These are phyloP conservation scores for Microcebus tavaratra DNA, from an alignment of 2,113 vertebrate species.

Conservation along the genomic window DNA sequence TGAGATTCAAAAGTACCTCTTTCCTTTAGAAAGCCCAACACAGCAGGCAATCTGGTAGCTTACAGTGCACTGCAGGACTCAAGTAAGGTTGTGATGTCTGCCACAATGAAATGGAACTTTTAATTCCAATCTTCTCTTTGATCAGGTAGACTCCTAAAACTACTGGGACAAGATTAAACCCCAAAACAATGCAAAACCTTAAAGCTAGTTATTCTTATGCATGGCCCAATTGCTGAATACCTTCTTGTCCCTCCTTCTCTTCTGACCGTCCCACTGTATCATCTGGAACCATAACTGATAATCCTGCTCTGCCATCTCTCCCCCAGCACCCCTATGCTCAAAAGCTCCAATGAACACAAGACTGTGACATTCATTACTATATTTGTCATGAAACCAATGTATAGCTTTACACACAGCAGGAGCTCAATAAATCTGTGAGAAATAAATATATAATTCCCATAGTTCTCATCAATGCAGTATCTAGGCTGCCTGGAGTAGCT, in stretches of 20 bases:
- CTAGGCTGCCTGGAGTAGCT: slow-evolving; percentile 61
- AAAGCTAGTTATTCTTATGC: not conserved
- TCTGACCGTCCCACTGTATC: not conserved
- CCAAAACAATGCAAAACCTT: not conserved
- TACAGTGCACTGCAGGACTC: not conserved
- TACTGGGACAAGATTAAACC: not conserved
- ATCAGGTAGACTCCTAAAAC: not conserved
- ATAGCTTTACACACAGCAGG: slow-evolving; percentile 25
- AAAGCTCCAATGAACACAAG: not conserved
- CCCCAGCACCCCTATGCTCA: not conserved
- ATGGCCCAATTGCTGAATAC: not conserved
- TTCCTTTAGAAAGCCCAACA: not conserved
- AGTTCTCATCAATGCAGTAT: slow-evolving; percentile 49
- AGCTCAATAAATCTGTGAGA: slow-evolving; percentile 55
- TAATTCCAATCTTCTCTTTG: slow-evolving; percentile 30
- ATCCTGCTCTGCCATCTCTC: not conserved
- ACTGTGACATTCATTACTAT: slow-evolving; percentile 21
- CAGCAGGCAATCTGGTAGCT: not conserved
- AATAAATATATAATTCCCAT: slow-evolving; percentile 68
- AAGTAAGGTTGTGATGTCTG: not conserved
- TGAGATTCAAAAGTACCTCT: not conserved
- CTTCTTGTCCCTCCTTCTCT: not conserved
- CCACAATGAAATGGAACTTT: not conserved
- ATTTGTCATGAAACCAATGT: slow-evolving; percentile 34
- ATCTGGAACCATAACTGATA: not conserved